Base-by-base conservation (phyloP, 2,113 vertebrate species). In the Miniopterus natalensis region DNA sequence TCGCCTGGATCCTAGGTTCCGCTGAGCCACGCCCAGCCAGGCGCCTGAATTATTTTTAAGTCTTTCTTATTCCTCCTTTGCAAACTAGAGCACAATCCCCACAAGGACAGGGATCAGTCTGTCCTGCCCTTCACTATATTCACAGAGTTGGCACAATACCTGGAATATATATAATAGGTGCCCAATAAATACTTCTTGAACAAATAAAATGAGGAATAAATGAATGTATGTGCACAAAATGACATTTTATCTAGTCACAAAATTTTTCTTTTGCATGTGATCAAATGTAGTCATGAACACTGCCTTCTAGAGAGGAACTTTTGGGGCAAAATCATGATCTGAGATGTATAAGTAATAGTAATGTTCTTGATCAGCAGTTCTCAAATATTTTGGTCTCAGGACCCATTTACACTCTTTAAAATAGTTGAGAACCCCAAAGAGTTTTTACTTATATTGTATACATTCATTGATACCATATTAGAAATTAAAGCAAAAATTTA, bases 401-500 rank as follows among this genome's bases (percentile, higher is more conserved):
- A 36, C 36, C 36, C 36, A 36, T 36, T 36, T 36, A 36, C 36
- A 36, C 36, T 36, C 36, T 36, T 36, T 36, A 36, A 94, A 94
- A 59, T 31, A 45, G 23, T 70, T 78, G 25, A 45, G 53, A 95
- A 53, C 4, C 12, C n/a, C 70, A 17, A 71, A 92, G 36, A 81
- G 10, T 6, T 92, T 81, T 81, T 83, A 12, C 31, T 75, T 85
- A 29, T 49, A 61, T 27, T 13, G 45, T 31, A 27, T 63, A 90
- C 49, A 93, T 31, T 13, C 11, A 45, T 65, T 36, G 31, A 61
- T 84, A 55, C 8, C 20, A 68, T 47, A 77, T n/a, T 40, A 86
- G 68, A 92, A 90, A 42, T 53, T 70, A 80, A 94, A 89, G 45
- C 25, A 74, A 84, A 92, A 95, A 36, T 36, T 36, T 36, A 36